Base-by-base conservation (phyloP, 1,140 invertebrate genomes). In the Muscidifurax raptorellus region DNA sequence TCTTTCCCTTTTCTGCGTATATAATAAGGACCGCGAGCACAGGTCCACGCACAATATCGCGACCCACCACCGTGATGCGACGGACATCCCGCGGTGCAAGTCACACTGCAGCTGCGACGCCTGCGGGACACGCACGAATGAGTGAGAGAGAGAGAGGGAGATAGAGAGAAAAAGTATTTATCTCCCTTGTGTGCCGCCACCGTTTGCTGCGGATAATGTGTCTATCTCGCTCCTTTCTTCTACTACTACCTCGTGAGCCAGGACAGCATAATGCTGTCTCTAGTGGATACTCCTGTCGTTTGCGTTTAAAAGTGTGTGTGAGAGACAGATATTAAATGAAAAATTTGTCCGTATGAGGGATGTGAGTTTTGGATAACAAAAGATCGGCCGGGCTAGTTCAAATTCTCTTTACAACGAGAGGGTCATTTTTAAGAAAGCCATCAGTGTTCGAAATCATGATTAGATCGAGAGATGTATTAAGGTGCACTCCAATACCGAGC, bases 61-160 rank as follows among this genome's bases (percentile, higher is more conserved):
- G 90, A 90, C 89, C 90, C 86, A 91, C 90, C 90, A 85, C 89
- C 89, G 88, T 86, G 90, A 86, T 75, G 78, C 67, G 88, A 86
- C 86, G 86, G 88, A 86, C 86, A 85, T 84, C 88, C 88, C 86
- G 87, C 83, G 78, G 88, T 40, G 88, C 66, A n/a, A 69, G 66
- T 13, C 66, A 18, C 25, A 18, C 27, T 30, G 66, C 66, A 69
- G 66, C 66, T 69, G 66, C 66, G 66, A 69, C 18, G 52, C 52
- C 22, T 59, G 52, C 27, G 66, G 22, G 66, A 69, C 25, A 69
- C 25, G 27, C 25, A 69, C 64, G 28, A 27, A 28, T 15, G 27
- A 27, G 25, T 15, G 66, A 59, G 52, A 59, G 22, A 59, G 52
- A 59, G 44, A 5, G 44, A 47, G 13, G 15, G 44, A 47, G 44